These are phyloP conservation scores for Scyliorhinus canicula DNA, from an alignment of 2,797 vertebrate species.

Conservation along the genomic window DNA sequence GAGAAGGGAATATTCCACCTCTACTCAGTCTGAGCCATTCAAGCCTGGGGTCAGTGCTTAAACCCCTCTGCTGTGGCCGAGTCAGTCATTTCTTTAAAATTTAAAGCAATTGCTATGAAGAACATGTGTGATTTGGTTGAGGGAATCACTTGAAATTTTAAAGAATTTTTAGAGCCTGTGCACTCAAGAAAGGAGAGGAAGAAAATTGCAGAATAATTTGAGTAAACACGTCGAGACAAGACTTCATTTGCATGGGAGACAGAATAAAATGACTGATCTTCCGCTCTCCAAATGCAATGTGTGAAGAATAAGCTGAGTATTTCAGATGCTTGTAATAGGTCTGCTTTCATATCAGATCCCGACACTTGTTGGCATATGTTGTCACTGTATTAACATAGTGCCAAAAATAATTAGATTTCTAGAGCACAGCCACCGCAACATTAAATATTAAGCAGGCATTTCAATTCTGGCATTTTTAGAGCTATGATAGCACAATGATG, in stretches of 20 bases:
- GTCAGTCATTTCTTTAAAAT: background rate
- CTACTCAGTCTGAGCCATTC: background rate
- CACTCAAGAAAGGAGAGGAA: background rate
- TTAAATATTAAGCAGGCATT: background rate
- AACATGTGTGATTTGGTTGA: background rate
- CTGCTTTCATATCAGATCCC: background rate
- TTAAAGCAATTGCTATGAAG: background rate
- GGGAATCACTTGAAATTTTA: background rate
- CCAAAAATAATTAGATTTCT: background rate
- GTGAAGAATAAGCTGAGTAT: background rate
- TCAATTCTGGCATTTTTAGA: background rate
- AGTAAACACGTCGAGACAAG: background rate
- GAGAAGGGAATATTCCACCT: background rate
- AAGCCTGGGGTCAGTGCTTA: background rate
- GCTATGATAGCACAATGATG: background rate
- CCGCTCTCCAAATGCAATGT: background rate
- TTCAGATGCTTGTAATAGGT: background rate
- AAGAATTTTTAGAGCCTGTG: background rate
- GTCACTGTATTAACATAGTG: background rate
- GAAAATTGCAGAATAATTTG: background rate
- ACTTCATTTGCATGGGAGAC: background rate
- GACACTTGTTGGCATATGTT: background rate
- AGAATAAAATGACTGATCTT: background rate
- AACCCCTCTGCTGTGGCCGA: background rate
- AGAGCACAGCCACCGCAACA: background rate